phyloP scores from a whole-genome alignment of 2,888 invertebrate species.

The Chalcis sispes region DNA sequence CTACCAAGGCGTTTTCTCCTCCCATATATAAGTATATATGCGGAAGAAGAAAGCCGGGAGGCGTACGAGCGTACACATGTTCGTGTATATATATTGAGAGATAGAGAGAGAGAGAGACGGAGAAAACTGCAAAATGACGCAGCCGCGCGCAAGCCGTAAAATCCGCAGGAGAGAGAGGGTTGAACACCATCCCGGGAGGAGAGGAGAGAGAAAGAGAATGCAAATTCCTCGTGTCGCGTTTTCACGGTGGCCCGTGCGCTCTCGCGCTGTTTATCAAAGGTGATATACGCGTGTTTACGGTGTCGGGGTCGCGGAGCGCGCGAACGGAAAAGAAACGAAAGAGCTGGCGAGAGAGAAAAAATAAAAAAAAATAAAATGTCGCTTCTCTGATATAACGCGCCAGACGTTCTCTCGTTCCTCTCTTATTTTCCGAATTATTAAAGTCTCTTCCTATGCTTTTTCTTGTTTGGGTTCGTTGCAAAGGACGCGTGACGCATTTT shows the following conservation, averaged over 20 bases:
- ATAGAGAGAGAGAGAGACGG: background rate
- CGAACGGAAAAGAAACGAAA: background rate
- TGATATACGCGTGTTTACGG: conserved; percentile 44
- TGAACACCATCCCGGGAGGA: background rate
- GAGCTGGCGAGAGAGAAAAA: background rate
- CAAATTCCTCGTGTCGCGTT: conserved; percentile 53
- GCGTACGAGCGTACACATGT: background rate
- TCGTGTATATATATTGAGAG: background rate
- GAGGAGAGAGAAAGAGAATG: conserved; percentile 40
- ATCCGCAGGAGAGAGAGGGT: background rate
- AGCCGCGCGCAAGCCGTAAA: background rate
- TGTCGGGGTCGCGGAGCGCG: background rate
- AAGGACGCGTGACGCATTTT: background rate
- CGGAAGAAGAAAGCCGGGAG: background rate
- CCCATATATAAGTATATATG: conserved; percentile 7
- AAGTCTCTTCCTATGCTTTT: conserved; percentile 19
- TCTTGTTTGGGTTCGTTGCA: no score
- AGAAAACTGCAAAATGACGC: background rate
- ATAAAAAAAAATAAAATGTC: no score
- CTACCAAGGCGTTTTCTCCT: conserved; percentile 34
- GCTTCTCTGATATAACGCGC: background rate
- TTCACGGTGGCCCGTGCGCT: no score
- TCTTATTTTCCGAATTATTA: conserved; percentile 43
- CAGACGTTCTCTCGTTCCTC: background rate
- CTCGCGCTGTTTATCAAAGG: conserved; percentile 49